phyloP scores from a whole-genome alignment of 2,113 vertebrate species.

The Pterocles burchelli region DNA sequence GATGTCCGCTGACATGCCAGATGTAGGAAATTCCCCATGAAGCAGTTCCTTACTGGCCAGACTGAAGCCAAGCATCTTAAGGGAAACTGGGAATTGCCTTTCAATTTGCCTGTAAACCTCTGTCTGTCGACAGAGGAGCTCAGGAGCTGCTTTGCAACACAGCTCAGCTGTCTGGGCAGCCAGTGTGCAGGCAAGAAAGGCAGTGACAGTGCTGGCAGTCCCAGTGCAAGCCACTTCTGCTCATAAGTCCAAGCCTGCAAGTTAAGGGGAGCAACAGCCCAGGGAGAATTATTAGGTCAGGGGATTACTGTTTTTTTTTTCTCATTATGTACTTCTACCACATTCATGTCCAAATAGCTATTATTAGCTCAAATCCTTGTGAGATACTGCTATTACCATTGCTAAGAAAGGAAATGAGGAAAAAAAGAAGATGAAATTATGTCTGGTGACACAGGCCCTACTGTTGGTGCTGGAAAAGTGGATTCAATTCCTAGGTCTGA shows the following conservation, averaged over 20 bases:
- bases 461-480: not conserved
- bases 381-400: not conserved
- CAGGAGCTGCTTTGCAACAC: not conserved
- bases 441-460: not conserved
- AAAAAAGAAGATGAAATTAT: not conserved
- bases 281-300: not conserved
- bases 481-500: not conserved
- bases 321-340: not conserved
- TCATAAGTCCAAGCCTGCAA: not conserved
- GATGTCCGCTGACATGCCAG: slow-evolving; percentile 21
- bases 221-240: not conserved
- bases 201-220: not conserved
- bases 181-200: not conserved
- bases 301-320: not conserved
- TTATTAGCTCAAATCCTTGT: not conserved
- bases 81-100: not conserved
- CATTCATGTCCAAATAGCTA: not conserved
- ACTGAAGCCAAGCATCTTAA: not conserved
- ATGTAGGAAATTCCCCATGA: slow-evolving; percentile 23
- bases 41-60: not conserved
- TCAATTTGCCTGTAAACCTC: not conserved
- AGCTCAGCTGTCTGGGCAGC: not conserved
- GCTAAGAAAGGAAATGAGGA: not conserved
- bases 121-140: not conserved
- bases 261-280: not conserved